Conservation (phyloP, 2,797 vertebrate genomes). For the Acestrorhynchus altus region DNA sequence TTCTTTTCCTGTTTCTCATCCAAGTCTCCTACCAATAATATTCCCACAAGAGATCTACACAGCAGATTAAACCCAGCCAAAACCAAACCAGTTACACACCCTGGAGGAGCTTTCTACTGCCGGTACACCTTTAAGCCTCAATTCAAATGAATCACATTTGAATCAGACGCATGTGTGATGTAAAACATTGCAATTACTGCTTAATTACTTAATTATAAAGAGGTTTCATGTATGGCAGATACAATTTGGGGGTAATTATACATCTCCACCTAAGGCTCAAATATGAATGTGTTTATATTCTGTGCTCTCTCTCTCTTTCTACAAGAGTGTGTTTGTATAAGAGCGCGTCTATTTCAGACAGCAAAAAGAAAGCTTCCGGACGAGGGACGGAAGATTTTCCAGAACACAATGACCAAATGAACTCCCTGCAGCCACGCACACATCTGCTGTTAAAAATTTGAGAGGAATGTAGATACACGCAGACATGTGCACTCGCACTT, state of each 20-base stretch:
- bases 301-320: too few relatives aligned
- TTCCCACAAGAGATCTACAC: neutral
- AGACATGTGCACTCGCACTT: neutral
- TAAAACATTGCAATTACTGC: too few relatives aligned
- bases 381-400: neutral
- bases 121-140: too few relatives aligned
- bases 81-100: neutral
- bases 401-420: neutral
- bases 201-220: too few relatives aligned
- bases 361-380: too few relatives aligned
- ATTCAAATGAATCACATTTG: too few relatives aligned
- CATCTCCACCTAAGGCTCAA: too few relatives aligned
- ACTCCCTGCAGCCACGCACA: neutral
- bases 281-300: too few relatives aligned
- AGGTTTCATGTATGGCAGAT: too few relatives aligned
- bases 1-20: neutral
- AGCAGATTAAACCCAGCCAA: neutral
- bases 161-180: too few relatives aligned
- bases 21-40: neutral
- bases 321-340: neutral
- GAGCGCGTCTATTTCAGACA: neutral
- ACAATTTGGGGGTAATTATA: too few relatives aligned
- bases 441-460: conserved; percentile 32
- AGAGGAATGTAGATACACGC: conserved; percentile 4
- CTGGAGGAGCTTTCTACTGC: neutral